A percentile compares a stretch with the other conserved stretches of the same genome.
These are phyloP conservation scores for Heliconius aoede DNA, from an alignment of 2,888 invertebrate species.

Conservation along the genomic window DNA sequence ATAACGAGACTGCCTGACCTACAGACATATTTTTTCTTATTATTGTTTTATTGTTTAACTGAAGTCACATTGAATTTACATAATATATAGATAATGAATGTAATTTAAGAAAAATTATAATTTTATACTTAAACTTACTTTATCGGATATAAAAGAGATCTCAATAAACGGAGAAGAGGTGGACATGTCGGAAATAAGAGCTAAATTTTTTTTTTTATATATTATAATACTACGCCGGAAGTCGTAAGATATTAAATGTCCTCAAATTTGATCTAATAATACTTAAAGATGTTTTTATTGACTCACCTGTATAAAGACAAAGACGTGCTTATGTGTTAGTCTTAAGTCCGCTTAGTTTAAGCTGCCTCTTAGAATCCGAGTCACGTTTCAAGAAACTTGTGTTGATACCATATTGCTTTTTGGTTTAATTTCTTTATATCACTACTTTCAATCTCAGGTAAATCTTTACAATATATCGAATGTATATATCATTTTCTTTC, in stretches of 20 bases:
- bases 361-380: conserved; percentile 25
- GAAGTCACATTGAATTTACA: no score
- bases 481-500: no score
- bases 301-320: neutral
- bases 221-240: no score
- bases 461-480: neutral
- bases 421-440: conserved; percentile 4
- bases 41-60: no score
- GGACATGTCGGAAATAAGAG: no score
- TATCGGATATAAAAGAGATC: no score
- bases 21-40: neutral
- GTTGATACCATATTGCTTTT: conserved; percentile 25
- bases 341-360: conserved; percentile 24
- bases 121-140: no score
- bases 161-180: no score
- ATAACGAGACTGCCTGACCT: conserved; percentile 11
- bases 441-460: neutral
- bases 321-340: neutral
- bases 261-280: neutral
- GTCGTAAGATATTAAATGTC: neutral
- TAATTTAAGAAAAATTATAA: no score
- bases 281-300: neutral
- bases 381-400: conserved; percentile 40
- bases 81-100: no score
- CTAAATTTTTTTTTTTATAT: no score